Base-by-base conservation (phyloP, 1,140 invertebrate genomes). In the Eufriesea mexicana region DNA sequence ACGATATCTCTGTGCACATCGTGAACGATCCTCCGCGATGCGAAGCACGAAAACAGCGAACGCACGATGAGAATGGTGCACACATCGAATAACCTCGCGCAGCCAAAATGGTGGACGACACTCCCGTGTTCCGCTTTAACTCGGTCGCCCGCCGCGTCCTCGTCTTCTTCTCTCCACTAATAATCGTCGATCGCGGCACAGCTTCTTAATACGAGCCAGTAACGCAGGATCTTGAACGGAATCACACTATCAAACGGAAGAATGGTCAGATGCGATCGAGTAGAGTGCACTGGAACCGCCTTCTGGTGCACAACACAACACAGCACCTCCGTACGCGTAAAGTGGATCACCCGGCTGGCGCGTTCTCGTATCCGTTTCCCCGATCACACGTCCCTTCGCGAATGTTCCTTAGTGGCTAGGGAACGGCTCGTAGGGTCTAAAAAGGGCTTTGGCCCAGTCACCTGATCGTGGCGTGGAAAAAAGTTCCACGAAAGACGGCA, bases 41-140 rank as follows among this genome's bases (percentile, higher is more conserved):
- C 6, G 45, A n/a, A 23, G 10, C 45, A 45, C 25, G 49, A 83
- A 61, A 57, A 78, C 47, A 47, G 9, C n/a, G 64, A 49, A 49
- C 59, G 74, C 66, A 57, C 47, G 47, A 57, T 51, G 49, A 51
- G 35, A 66, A 64, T 35, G 71, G 74, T 73, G 77, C 68, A 84
- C 76, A 64, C 73, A 83, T 75, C 80, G 87, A 93, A 92, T 92
- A 93, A 93, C 92, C 91, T 93, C 78, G 91, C 90, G 90, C 91
- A 92, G 86, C 84, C 92, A 94, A 94, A 93, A 94, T 94, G 93
- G 93, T 92, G 92, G 93, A 91, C 92, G 92, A 89, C 92, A 93
- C 92, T 93, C 92, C 92, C 92, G 90, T 85, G 87, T 89, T 77
- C 83, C 78, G 72, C 77, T 86, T 82, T 74, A 74, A 70, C 79